Evolutionary conservation across 2,888 invertebrate species (phyloP), one percentile per base, ranked within the genome.

Genomic region (Drosophila testacea): DNA sequence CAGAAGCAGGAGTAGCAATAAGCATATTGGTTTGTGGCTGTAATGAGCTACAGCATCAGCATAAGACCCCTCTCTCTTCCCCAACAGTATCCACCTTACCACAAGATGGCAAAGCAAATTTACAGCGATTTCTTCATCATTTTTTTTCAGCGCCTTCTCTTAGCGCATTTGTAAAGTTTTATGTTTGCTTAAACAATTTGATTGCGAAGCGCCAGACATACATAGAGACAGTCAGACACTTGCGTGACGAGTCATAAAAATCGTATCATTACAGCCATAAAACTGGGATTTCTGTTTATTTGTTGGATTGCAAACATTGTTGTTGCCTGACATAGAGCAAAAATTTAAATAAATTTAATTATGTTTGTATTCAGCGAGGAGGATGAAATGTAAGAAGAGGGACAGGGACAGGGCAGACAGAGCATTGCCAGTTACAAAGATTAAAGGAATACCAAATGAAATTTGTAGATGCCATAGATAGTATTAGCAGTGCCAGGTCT

Each of bases 281-380:
- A 83, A 82, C 78, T 63, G 82, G 88, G 82, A 83, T 83, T 84
- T 84, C 69, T 73, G 78, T 78, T 82, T 87, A 83, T 87, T 83
- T 83, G 85, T 71, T 50, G 82, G 62, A 77, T 83, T 83, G 66
- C 66, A 47, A 57, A 51, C 63, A 73, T 77, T 68, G 71, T 62
- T 44, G 68, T 54, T 54, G 69, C 65, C 39, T 5, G 36, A 10
- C 28, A 13, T 57, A 38, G 57, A 61, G 52, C 64, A 63, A 73
- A 81, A 79, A 85, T 87, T 84, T 84, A 85, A 84, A 84, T 84
- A 88, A 88, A 84, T 88, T 88, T 88, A 88, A 88, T 84, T 88
- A 88, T 82, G 81, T 88, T 80, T 79, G 80, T 65, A 56, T 64
- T 67, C 44, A 63, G 63, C 48, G 52, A 10, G 30, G 9, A n/a